These are phyloP conservation scores for Agriopis leucophaearia DNA, from an alignment of 2,888 invertebrate genomes.

Conservation along the genomic window DNA sequence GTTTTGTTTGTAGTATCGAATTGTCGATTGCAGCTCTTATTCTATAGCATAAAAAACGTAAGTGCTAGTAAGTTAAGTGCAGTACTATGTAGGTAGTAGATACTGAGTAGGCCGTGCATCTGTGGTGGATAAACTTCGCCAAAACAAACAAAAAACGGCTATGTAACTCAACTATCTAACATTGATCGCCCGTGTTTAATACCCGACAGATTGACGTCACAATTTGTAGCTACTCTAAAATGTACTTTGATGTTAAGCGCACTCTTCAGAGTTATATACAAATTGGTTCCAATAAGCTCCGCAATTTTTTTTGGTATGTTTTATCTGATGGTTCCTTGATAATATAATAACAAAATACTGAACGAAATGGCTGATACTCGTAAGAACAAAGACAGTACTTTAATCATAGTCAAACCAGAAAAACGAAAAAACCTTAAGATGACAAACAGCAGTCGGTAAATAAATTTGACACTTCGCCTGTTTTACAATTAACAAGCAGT, in stretches of 20 bases:
- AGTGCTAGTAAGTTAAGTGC: slow-evolving; percentile 46
- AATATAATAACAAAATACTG: background rate
- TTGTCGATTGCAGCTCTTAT: background rate
- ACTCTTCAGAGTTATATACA: background rate
- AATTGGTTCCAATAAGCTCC: background rate
- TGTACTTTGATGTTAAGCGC: background rate
- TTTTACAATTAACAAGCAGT: too few relatives aligned
- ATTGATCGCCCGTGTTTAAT: slow-evolving; percentile 18
- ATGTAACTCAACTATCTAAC: background rate
- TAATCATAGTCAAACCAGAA: too few relatives aligned
- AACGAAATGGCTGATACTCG: background rate
- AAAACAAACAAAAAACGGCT: slow-evolving; percentile 51
- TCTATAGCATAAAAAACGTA: background rate
- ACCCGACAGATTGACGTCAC: background rate
- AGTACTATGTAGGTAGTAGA: slow-evolving; percentile 49
- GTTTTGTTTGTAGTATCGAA: slow-evolving; percentile 3
- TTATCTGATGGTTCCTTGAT: slow-evolving; percentile 2
- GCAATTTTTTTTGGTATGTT: background rate
- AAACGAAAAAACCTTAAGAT: too few relatives aligned
- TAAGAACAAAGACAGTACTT: too few relatives aligned
- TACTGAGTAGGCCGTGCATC: slow-evolving; percentile 53
- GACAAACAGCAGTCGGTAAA: too few relatives aligned
- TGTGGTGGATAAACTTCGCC: slow-evolving; percentile 45
- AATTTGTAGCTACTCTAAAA: background rate
- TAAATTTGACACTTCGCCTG: too few relatives aligned